phyloP scores from a whole-genome alignment of 2,113 vertebrate species.

The Pithys albifrons region DNA sequence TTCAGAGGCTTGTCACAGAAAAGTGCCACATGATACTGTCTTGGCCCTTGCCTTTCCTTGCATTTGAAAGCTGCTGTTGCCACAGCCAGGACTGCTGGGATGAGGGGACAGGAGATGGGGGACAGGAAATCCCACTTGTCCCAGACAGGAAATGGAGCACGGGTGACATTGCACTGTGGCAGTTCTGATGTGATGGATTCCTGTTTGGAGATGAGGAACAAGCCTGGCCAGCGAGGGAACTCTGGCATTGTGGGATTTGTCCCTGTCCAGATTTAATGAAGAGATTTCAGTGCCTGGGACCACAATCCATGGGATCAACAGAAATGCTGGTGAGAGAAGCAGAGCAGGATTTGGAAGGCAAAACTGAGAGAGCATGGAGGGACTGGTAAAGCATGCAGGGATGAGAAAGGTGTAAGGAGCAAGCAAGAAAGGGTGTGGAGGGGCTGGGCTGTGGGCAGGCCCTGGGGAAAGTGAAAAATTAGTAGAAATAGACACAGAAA shows the following conservation, averaged over 20 bases:
- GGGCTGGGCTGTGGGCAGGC: not conserved
- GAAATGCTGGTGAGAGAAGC: not conserved
- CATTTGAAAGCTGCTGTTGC: not conserved
- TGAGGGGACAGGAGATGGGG: not conserved
- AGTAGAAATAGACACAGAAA: not conserved
- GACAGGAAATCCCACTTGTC: not conserved
- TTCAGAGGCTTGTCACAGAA: not conserved
- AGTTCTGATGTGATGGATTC: not conserved
- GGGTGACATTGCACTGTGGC: not conserved
- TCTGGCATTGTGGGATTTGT: not conserved
- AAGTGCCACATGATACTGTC: not conserved
- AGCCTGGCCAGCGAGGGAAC: not conserved
- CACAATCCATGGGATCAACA: not conserved
- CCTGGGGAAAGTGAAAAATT: rapidly evolving
- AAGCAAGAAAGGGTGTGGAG: not conserved
- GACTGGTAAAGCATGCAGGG: not conserved
- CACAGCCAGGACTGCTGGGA: not conserved
- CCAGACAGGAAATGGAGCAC: not conserved
- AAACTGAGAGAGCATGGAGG: not conserved
- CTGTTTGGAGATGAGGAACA: not conserved
- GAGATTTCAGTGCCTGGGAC: not conserved
- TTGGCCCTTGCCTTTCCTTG: not conserved
- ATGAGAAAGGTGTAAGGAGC: not conserved
- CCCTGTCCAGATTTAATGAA: not conserved
- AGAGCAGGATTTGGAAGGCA: not conserved